Conservation (phyloP, 1,140 invertebrate species). For the Drosophila auraria region DNA sequence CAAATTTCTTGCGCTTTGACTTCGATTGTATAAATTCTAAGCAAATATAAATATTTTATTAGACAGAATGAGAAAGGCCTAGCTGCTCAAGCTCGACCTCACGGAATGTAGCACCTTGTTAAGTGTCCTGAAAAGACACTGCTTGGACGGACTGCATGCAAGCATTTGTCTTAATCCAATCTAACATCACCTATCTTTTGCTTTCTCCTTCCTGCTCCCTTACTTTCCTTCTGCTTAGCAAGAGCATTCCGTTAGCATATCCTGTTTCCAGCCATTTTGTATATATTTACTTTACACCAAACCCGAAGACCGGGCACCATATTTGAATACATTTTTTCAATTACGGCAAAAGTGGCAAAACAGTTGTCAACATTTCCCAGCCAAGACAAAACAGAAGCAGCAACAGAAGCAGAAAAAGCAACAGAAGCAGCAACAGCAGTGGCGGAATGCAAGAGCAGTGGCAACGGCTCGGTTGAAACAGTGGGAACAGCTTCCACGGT, state of each 20-base stretch:
- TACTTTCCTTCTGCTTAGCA: neutral
- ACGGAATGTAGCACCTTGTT: no score
- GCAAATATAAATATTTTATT: no score
- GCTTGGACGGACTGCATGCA: neutral
- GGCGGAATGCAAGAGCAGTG: slow-evolving; percentile 5
- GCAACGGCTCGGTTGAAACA: slow-evolving; percentile 16
- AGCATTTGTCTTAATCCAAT: no score
- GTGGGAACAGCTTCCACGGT: slow-evolving; percentile 22
- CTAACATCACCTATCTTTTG: neutral
- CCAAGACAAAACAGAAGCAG: slow-evolving; percentile 75
- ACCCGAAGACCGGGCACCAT: slow-evolving; percentile 27
- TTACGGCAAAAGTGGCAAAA: slow-evolving; percentile 81
- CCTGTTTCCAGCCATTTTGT: neutral
- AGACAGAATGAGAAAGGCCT: no score
- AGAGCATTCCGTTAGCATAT: neutral
- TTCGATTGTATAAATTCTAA: no score
- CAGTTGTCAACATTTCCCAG: slow-evolving; percentile 78
- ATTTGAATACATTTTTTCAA: slow-evolving; percentile 80
- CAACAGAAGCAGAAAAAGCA: slow-evolving; percentile 65
- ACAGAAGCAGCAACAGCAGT: slow-evolving; percentile 17
- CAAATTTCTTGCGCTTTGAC: no score
- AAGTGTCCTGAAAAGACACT: neutral
- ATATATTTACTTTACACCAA: slow-evolving; percentile 32
- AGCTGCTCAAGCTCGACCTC: no score
- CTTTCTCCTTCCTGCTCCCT: neutral